These are phyloP conservation scores for Nomada goodeniana DNA, from an alignment of 2,888 invertebrate species.

Conservation along the genomic window DNA sequence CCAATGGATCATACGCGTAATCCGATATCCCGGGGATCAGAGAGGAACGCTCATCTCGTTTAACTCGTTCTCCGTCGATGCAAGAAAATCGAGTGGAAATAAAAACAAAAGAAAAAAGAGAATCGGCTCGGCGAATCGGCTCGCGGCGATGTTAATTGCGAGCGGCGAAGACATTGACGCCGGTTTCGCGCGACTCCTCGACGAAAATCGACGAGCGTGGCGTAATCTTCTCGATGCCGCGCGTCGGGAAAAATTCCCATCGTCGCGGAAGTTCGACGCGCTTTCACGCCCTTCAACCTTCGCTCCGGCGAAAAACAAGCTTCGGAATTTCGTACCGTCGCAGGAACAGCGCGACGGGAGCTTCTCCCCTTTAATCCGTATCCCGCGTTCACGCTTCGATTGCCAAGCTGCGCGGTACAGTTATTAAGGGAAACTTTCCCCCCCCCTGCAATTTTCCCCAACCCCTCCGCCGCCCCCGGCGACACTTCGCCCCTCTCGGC, in stretches of 20 bases:
- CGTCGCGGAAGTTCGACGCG: constrained; percentile 35
- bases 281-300: constrained; percentile 44
- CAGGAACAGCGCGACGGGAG: constrained; percentile 55
- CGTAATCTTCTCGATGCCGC: neutral
- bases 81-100: too few relatives aligned
- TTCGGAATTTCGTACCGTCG: constrained; percentile 61
- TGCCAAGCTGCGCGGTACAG: constrained; percentile 78
- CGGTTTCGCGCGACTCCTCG: neutral
- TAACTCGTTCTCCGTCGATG: too few relatives aligned
- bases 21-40: too few relatives aligned
- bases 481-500: constrained; percentile 45
- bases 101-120: too few relatives aligned
- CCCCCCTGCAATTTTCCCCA: constrained; percentile 61
- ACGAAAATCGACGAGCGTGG: neutral
- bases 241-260: constrained; percentile 26
- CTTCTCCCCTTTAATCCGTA: constrained; percentile 80
- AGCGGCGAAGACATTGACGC: too few relatives aligned
- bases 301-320: constrained; percentile 59
- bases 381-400: constrained; percentile 81
- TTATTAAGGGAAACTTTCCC: constrained; percentile 80
- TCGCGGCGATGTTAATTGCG: too few relatives aligned
- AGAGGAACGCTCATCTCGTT: too few relatives aligned
- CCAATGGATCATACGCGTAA: neutral
- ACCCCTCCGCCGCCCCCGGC: too few relatives aligned
- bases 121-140: too few relatives aligned